Evolutionary conservation across 2,113 vertebrate genomes (phyloP).

Genomic region (Budorcas taxicolor): DNA sequence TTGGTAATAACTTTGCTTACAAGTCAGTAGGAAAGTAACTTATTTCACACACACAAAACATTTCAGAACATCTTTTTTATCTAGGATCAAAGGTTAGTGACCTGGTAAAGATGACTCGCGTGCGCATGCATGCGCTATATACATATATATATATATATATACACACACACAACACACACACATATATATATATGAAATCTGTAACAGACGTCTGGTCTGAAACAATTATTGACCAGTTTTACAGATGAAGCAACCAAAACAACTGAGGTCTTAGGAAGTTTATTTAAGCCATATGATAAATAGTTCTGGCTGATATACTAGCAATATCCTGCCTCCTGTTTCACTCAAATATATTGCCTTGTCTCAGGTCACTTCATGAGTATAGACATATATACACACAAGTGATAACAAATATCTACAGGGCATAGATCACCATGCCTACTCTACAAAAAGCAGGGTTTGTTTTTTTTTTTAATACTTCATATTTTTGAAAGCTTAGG

Average conservation of each 20-base stretch:
- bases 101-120: neutral
- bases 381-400: neutral
- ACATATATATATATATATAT: neutral
- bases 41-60: neutral
- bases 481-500: neutral
- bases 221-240: neutral
- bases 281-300: neutral
- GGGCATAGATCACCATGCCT: neutral
- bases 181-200: neutral
- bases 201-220: neutral
- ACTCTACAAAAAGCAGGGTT: neutral
- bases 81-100: neutral
- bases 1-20: neutral
- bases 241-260: neutral
- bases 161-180: too few species aligned
- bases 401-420: neutral
- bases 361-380: neutral
- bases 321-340: neutral
- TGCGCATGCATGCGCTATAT: too few species aligned
- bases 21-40: neutral
- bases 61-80: slow-evolving; percentile 5
- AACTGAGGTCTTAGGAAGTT: neutral
- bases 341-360: neutral
- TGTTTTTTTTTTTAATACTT: neutral
- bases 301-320: neutral